Conservation (phyloP, 1,140 invertebrate genomes). For the Triops cancriformis region DNA sequence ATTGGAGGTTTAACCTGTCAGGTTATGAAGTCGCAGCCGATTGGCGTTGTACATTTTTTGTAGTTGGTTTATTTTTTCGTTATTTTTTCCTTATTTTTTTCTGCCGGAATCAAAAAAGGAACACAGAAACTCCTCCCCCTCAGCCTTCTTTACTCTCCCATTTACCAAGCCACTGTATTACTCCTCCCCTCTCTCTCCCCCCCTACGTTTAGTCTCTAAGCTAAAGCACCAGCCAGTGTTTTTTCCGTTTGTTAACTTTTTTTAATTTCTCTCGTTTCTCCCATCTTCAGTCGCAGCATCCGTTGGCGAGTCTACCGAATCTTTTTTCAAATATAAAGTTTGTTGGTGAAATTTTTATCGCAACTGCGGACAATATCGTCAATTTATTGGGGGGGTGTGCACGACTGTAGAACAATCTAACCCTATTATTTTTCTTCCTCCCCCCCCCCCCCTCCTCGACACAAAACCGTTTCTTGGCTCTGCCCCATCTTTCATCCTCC, state of each 20-base stretch:
- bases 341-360: background rate
- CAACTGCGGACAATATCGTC: background rate
- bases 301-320: conserved; percentile 12
- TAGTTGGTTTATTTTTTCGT: conserved; percentile 5
- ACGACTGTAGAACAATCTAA: conserved; percentile 11
- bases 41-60: conserved; percentile 14
- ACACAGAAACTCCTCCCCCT: background rate
- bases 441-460: background rate
- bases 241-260: background rate
- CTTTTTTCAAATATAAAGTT: background rate
- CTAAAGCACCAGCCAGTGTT: conserved; percentile 5
- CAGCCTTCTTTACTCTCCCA: background rate
- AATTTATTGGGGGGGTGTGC: background rate
- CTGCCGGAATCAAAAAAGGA: conserved; percentile 3
- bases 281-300: background rate
- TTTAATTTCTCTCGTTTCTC: background rate
- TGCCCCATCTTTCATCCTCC: conserved; percentile 5
- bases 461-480: background rate
- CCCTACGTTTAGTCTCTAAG: background rate
- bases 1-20: conserved; percentile 6
- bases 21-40: conserved; percentile 7
- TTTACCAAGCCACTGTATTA: conserved; percentile 9
- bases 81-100: background rate
- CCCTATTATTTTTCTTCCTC: background rate
- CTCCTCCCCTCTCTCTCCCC: background rate